These are phyloP conservation scores for Hyperoodon ampullatus DNA, from an alignment of 2,113 vertebrate species.

Conservation along the genomic window DNA sequence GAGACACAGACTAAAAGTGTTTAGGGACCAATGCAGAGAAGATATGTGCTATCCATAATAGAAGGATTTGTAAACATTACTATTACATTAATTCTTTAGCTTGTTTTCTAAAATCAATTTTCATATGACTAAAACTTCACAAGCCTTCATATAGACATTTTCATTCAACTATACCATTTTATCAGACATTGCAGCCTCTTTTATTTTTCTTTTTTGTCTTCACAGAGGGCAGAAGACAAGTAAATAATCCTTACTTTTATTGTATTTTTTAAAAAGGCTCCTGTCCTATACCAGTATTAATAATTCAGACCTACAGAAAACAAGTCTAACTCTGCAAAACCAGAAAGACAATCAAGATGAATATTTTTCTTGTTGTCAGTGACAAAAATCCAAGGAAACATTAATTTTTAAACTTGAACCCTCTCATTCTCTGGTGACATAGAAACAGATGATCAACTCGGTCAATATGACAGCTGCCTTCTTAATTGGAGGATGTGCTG, in stretches of 20 bases:
- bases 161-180: neutral
- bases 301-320: neutral
- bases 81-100: neutral
- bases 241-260: neutral
- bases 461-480: slow-evolving; percentile 62
- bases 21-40: neutral
- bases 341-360: neutral
- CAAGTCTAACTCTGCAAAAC: neutral
- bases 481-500: slow-evolving; percentile 58
- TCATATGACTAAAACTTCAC: neutral
- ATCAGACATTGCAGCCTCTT: neutral
- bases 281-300: neutral
- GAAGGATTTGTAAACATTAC: neutral
- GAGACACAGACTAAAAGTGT: neutral
- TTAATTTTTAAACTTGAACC: slow-evolving; percentile 59
- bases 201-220: neutral
- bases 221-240: neutral
- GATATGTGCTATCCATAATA: neutral
- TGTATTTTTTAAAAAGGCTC: neutral
- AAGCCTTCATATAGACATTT: neutral
- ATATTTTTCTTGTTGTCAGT: slow-evolving; percentile 46
- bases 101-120: neutral
- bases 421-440: slow-evolving; percentile 47
- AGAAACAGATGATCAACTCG: slow-evolving; percentile 54
- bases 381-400: slow-evolving; percentile 56